A percentile compares a stretch with the other conserved stretches of the same genome.
These are phyloP conservation scores for Glyphotaelius pellucidus DNA, from an alignment of 2,888 invertebrate species.

Conservation along the genomic window DNA sequence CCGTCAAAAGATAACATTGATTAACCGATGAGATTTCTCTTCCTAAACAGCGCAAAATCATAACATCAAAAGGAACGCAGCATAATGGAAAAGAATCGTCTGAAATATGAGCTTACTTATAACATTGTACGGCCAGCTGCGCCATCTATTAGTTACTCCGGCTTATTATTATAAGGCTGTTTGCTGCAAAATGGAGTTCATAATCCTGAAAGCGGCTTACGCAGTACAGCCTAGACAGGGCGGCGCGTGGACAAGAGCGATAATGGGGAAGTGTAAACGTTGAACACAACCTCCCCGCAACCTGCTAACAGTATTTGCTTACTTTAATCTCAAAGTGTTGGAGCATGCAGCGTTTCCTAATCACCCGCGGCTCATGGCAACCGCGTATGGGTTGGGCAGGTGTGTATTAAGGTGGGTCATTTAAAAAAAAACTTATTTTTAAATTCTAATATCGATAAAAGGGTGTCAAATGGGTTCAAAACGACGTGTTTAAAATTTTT, in stretches of 20 bases:
- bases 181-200: conserved; percentile 33
- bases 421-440: too few species aligned
- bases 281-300: not conserved
- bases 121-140: conserved; percentile 5
- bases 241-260: conserved; percentile 28
- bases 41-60: not conserved
- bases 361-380: not conserved
- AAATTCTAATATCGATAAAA: too few species aligned
- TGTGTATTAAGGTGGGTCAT: too few species aligned
- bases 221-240: not conserved
- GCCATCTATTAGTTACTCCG: conserved; percentile 24
- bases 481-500: too few species aligned
- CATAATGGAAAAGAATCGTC: not conserved
- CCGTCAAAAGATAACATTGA: not conserved
- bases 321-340: not conserved
- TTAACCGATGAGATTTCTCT: not conserved
- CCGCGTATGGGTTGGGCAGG: not conserved
- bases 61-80: not conserved
- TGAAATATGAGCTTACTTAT: conserved; percentile 33
- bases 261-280: conserved; percentile 4
- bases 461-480: too few species aligned
- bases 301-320: not conserved
- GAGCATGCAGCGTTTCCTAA: not conserved
- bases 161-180: conserved; percentile 35
- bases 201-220: conserved; percentile 44